Conservation (phyloP, 2,113 vertebrate species). For the Rousettus leschenaultii region DNA sequence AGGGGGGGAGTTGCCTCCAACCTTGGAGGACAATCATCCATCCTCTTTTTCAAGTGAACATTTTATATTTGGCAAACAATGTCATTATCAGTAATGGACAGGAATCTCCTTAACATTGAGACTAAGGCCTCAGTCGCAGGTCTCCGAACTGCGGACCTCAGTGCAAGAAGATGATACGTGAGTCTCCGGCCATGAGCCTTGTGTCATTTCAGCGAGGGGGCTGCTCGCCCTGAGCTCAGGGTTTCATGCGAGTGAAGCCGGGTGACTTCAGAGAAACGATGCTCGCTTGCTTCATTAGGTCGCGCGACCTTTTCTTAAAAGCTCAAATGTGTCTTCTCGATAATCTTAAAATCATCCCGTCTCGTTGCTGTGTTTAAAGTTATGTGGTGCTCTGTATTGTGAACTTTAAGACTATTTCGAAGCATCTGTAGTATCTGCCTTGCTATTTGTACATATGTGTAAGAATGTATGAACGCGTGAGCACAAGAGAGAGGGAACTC, state of each 20-base stretch:
- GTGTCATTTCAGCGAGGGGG: background rate
- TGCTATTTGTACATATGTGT: conserved; percentile 16
- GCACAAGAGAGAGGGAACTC: background rate
- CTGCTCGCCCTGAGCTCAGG: background rate
- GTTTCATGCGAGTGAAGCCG: background rate
- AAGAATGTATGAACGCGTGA: background rate
- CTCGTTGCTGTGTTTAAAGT: conserved; percentile 1
- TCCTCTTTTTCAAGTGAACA: background rate
- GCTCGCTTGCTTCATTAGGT: background rate
- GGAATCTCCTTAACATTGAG: background rate
- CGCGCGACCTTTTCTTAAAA: background rate
- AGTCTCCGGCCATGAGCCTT: background rate
- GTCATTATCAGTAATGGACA: background rate
- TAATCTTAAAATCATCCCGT: background rate
- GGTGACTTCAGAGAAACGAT: background rate
- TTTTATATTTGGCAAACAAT: background rate
- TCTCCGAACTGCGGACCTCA: background rate
- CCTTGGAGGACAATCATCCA: background rate
- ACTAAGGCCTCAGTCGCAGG: background rate
- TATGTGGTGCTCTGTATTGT: conserved; percentile 38
- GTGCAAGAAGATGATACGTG: background rate
- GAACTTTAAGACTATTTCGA: conserved; percentile 33
- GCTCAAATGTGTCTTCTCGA: background rate
- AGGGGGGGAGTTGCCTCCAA: background rate
- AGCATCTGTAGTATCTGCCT: background rate